Conservation (phyloP, 1,140 invertebrate genomes). For the Caerostris extrusa region DNA sequence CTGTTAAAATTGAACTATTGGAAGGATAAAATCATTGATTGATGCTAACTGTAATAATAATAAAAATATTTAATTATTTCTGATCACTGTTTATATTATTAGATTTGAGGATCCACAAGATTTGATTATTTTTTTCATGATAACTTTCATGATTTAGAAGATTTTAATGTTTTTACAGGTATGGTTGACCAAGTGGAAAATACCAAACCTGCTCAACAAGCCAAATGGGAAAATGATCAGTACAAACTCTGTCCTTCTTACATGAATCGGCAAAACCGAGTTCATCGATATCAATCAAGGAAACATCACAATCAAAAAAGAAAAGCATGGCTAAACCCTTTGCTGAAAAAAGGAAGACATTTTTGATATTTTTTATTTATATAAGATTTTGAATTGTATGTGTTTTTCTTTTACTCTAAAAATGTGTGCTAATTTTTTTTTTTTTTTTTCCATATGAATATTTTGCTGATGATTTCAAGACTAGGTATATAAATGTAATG, state of each 20-base stretch:
- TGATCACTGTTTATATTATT: too few relatives aligned
- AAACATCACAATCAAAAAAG: constrained; percentile 76
- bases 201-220: constrained; percentile 66
- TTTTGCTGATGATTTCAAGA: constrained; percentile 11
- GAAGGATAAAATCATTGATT: too few relatives aligned
- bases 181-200: constrained; percentile 72
- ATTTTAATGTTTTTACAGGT: constrained; percentile 10
- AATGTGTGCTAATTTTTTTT: background rate
- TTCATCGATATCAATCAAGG: constrained; percentile 72
- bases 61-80: too few relatives aligned
- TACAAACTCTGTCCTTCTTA: constrained; percentile 71
- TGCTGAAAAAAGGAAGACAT: constrained; percentile 70
- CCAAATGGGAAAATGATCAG: constrained; percentile 66
- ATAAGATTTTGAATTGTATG: constrained; percentile 1
- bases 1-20: too few relatives aligned
- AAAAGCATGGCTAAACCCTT: constrained; percentile 72
- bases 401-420: background rate
- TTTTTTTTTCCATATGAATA: background rate
- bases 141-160: background rate
- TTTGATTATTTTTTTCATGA: background rate
- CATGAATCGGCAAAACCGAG: constrained; percentile 67
- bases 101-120: too few relatives aligned
- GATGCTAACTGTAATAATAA: too few relatives aligned
- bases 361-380: constrained; percentile 69
- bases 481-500: background rate